Base-by-base conservation (phyloP, 1,140 invertebrate genomes). In the Tyrophagus putrescentiae region DNA sequence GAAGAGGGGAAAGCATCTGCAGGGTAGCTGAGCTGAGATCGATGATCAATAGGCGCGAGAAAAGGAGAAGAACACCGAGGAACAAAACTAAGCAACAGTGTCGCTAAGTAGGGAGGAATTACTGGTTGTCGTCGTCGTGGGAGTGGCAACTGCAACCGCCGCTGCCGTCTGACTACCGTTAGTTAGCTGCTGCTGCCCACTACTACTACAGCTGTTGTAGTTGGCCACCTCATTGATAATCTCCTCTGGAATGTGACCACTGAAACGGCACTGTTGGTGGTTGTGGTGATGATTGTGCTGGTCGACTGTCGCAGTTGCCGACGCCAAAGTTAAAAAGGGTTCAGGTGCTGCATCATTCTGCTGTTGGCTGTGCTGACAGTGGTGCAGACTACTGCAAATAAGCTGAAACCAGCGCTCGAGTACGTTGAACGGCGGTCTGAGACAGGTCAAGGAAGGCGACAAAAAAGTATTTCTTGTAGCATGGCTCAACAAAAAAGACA, bases 351-450 rank as follows among this genome's bases (percentile, higher is more conserved):
- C 18, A 42, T 18, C 13, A 18, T 54, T 9, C 29, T 11, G 25
- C 4, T 54, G 52, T 3, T 54, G 32, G 52, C 3, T 53, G n/a
- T 53, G 50, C 6, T 27, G 23, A 31, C n/a, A 16, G 13, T 54
- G 16, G 11, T 18, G 13, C 31, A 48, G 39, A 23, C 52, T 31
- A 13, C 18, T 27, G 1, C 80, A 79, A 42, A 91, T 67, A 27
- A 79, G 79, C 69, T 87, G 82, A 23, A 90, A 69, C 87, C 86
- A 89, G 1, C 82, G 78, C 71, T 87, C 80, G 68, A 88, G 79
- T n/a, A 85, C 78, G 68, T 89, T 85, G 70, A 90, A 90, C 0
- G 85, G 81, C 0, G 87, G 87, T 66, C 86, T 84, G 62, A 53
- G 53, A 60, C 36, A 53, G 36, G 48, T 36, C 9, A 45, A 54